phyloP scores from a whole-genome alignment of 2,113 vertebrate species.

The Colaptes auratus region DNA sequence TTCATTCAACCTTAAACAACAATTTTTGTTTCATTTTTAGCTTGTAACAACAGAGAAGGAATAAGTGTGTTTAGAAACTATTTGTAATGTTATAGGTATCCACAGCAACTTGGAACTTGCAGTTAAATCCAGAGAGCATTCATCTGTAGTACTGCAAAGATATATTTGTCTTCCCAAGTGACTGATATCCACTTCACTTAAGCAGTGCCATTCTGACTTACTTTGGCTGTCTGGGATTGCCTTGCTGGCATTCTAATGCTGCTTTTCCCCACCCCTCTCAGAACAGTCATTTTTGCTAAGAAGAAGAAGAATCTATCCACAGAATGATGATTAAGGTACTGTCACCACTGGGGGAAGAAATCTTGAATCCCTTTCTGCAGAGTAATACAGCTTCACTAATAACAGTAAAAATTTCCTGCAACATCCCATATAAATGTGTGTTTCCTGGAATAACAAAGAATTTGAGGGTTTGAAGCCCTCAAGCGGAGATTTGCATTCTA shows the following conservation, averaged over 20 bases:
- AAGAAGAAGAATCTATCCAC: background rate
- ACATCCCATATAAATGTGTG: background rate
- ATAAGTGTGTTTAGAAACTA: background rate
- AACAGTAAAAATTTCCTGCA: background rate
- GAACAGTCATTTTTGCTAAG: background rate
- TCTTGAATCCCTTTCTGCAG: background rate
- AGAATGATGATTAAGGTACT: background rate
- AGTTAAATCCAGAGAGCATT: background rate
- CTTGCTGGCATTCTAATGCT: background rate
- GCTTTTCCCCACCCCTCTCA: background rate
- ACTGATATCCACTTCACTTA: background rate
- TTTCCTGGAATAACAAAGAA: background rate
- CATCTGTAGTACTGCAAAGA: background rate
- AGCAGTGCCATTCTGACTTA: background rate
- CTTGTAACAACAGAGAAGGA: background rate
- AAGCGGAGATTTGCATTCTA: background rate
- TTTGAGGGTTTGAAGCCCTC: background rate
- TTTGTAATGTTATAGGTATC: background rate
- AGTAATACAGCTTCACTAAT: background rate
- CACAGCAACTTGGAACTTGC: background rate
- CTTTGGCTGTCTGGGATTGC: background rate
- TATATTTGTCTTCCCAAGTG: background rate
- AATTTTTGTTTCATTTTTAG: background rate
- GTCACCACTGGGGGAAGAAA: accelerated
- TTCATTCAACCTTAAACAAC: background rate